Base-by-base conservation (phyloP, 2,113 vertebrate genomes). In the Herpetotheres cachinnans region DNA sequence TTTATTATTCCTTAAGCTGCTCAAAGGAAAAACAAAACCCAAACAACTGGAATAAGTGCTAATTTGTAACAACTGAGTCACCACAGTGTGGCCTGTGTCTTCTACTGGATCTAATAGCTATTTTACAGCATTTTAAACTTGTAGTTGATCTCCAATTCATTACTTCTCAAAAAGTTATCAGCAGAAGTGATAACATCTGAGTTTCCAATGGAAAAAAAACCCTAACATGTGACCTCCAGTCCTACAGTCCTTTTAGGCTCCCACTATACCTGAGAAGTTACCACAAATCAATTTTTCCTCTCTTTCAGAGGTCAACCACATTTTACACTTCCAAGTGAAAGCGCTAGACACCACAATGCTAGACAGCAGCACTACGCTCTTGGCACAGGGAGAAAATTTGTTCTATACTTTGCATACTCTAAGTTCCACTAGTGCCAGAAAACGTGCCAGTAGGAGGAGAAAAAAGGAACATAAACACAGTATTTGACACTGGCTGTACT, bases 11-110 rank as follows among this genome's bases (percentile, higher is more conserved):
- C 34, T 92, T 47, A 44, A 55, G 46, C 20, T 58, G 19, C 52
- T 91, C 70, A 82, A 66, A 72, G 30, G 14, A 66, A 82, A 86
- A 55, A 74, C 49, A 83, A 62, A 95, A 79, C 16, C 34, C 30
- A 82, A 65, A 76, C 38, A 76, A 73, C 15, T 61, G 30, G 27
- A 80, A 4, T 65, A 90, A 56, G 16, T 56, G 17, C 26, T 73
- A 21, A 46, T 93, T 73, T 63, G 38, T 47, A 65, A 46, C 4
- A 69, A 78, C 11, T 30, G 50, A 88, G 29, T 27, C n/a, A 78
- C 21, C 42, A 67, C 34, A 79, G 38, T 2, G 22, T 36, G 82
- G 30, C 14, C 59, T 44, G 32, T 77, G 63, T 50, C n/a, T 44
- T 52, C 15, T 25, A 70, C 52, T 27, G 11, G 61, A 42, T 67